Conservation (phyloP, 2,113 vertebrate genomes). For the Lanius collurio region DNA sequence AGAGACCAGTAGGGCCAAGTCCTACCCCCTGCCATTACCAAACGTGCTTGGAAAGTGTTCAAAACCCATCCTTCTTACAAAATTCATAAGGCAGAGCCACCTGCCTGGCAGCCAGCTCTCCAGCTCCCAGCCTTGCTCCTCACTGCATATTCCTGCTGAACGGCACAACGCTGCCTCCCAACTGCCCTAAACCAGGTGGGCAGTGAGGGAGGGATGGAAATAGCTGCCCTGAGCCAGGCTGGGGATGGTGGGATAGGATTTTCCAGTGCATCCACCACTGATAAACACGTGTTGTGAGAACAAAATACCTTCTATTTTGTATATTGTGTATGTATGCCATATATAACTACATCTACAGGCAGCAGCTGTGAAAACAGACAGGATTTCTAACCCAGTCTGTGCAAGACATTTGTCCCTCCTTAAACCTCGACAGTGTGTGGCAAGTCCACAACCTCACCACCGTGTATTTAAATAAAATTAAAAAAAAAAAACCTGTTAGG, state of each 20-base stretch:
- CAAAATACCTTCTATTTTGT: neutral
- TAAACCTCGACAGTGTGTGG: neutral
- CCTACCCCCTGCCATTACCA: neutral
- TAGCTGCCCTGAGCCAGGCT: neutral
- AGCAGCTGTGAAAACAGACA: neutral
- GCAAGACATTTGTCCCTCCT: neutral
- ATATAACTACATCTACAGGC: neutral
- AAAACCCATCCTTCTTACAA: neutral
- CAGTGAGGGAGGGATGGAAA: neutral
- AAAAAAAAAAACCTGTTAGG: neutral
- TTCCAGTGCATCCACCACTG: neutral
- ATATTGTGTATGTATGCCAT: neutral
- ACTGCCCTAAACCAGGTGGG: neutral
- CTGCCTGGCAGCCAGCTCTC: neutral
- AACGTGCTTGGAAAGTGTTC: neutral
- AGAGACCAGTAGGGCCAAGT: neutral
- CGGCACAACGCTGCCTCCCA: neutral
- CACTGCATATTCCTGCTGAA: neutral
- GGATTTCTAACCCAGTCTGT: neutral
- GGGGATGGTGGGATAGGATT: neutral
- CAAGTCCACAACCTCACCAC: neutral
- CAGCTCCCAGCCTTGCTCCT: neutral
- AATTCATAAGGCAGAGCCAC: slow-evolving; percentile 16
- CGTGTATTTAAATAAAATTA: neutral
- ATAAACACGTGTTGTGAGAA: fast-evolving